Evolutionary conservation across 2,888 invertebrate species (phyloP).

Genomic region (Alviniconcha strummeri): DNA sequence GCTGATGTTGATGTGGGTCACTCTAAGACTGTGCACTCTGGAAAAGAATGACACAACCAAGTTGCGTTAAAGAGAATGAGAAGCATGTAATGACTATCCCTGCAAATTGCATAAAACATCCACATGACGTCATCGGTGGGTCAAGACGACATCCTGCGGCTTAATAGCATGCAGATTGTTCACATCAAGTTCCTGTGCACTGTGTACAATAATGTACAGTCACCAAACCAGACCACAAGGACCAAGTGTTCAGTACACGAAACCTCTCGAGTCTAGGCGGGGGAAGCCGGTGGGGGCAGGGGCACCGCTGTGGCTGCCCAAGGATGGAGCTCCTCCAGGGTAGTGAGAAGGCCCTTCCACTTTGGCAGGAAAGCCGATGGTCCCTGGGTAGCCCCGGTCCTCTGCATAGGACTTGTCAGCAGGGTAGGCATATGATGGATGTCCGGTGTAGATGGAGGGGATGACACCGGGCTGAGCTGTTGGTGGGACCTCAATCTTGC

Average conservation of each 20-base stretch:
- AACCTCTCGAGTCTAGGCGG: conserved; percentile 42
- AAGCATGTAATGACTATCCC: no score
- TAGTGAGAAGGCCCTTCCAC: conserved; percentile 50
- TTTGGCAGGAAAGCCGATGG: conserved; percentile 51
- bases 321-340: conserved; percentile 69
- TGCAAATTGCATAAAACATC: no score
- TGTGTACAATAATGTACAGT: no score
- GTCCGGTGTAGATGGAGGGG: conserved; percentile 71
- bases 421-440: conserved; percentile 71
- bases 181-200: no score
- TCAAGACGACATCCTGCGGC: no score
- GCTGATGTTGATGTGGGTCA: no score
- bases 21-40: no score
- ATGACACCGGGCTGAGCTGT: conserved; percentile 64
- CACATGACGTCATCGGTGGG: no score
- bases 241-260: conserved; percentile 34
- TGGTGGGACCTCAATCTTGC: conserved; percentile 64
- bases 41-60: no score
- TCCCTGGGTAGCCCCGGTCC: conserved; percentile 67
- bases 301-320: conserved; percentile 65
- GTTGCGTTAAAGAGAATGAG: no score
- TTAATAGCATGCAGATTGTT: no score
- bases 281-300: conserved; percentile 69
- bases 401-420: conserved; percentile 65
- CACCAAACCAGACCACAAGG: no score